Evolutionary conservation across 2,797 vertebrate genomes (phyloP), one percentile per base, ranked within the genome.

Genomic region (Epinephelus awoara): DNA sequence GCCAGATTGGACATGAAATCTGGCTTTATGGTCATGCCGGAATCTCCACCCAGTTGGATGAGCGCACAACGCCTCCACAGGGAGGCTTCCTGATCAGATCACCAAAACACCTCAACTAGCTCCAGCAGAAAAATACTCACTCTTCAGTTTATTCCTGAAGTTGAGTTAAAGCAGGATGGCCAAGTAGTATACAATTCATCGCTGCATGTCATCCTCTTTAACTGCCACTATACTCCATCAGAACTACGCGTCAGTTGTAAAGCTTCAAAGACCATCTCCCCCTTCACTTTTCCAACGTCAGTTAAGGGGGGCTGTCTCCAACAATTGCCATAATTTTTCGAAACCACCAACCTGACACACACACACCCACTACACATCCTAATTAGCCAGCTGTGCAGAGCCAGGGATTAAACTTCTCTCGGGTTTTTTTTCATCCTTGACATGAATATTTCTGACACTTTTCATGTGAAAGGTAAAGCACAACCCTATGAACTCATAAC

Each of bases 1-100:
- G 7, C 44, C 66, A 68, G 65, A 81, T 46, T 38, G 66, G 47
- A 67, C 2, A 27, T 58, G 13, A 80, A 57, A 75, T 64, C 54
- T 27, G 2, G 62, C 49, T 23, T 52, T 55, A 70, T 75, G 67
- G 18, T 75, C 51, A n/a, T 13, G 17, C 15, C 10, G 15, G 67
- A 72, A 65, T 58, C 52, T 75, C 46, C 51, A 52, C 42, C 3
- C n/a, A 13, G 27, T 51, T 61, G 59, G 69, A 67, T 63, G 59
- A 75, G 23, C 17, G 34, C 67, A 62, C 9, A 70, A 52, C 44
- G 64, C 54, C 47, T 66, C 27, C 49, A 65, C 58, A 38, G 15
- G 21, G 42, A 73, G 40, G 51, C 49, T 19, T 50, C 42, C 42
- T 44, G 19, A 55, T 54, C 46, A 58, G 12, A 19, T 57, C 34